Base-by-base conservation (phyloP, 2,113 vertebrate genomes). In the Jaculus jaculus region DNA sequence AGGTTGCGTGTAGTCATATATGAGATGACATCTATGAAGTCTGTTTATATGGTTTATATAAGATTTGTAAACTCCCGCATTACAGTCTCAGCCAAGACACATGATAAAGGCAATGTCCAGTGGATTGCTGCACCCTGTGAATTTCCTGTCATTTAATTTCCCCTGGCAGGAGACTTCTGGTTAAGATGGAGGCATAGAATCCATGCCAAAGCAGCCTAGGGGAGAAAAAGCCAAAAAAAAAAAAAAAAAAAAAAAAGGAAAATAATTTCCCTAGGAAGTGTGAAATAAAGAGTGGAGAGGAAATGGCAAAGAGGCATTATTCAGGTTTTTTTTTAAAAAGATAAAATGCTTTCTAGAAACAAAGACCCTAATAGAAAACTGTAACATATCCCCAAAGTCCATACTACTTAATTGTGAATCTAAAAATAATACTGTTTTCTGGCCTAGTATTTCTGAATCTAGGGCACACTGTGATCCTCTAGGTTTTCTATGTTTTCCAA, bases 391-490 rank as follows among this genome's bases (percentile, higher is more conserved):
- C 94, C 95, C 39, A 85, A 91, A 94, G 90, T 93, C 51, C 69
- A 16, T 60, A 78, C 69, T 71, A 82, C 91, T 93, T 96, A 95
- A 96, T 94, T 95, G 54, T 75, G 80, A 75, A 20, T 90, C 90
- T 94, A 94, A 96, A 79, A 97, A 93, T 93, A 94, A 93, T 10
- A 69, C 34, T 94, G 37, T 72, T 89, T 34, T 74, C 84, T 81
- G 39, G 18, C 72, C 84, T 72, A 85, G 11, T 92, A 89, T 88
- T 92, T 95, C 63, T 92, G 86, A 92, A 97, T 96, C 20, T 95
- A 17, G 95, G 92, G 17, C 95, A 97, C 85, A n/a, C 5, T 88
- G 28, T 84, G 71, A 87, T 61, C 24, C 71, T 28, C 24, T 54
- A 86, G 3, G 60, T 74, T 71, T 92, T 79, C 16, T 28, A 86